Evolutionary conservation across 2,113 vertebrate genomes (phyloP).

Genomic region (Sula dactylatra): DNA sequence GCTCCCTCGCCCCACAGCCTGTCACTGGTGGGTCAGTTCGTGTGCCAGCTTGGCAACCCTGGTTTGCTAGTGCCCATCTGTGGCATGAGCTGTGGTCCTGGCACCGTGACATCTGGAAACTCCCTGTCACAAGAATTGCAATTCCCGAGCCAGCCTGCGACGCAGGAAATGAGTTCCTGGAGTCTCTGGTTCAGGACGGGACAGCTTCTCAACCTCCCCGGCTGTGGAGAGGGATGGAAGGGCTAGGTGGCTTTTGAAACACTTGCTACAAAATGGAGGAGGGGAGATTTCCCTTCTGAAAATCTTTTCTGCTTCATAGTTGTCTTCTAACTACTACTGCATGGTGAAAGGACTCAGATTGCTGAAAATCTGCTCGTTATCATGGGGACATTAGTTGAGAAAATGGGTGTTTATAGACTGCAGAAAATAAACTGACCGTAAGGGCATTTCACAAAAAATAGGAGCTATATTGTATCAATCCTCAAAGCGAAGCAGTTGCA

Average conservation of each 20-base stretch:
- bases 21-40: fast-evolving
- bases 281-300: background rate
- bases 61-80: background rate
- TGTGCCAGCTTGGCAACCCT: background rate
- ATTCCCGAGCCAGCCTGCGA: background rate
- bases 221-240: background rate
- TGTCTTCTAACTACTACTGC: background rate
- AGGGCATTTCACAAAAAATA: background rate
- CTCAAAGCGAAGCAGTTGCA: background rate
- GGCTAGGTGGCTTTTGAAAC: background rate
- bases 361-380: background rate
- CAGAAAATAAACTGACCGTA: background rate
- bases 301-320: background rate
- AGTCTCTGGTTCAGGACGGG: background rate
- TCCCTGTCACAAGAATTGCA: background rate
- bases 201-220: background rate
- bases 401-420: background rate
- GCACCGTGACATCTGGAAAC: background rate
- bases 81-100: background rate
- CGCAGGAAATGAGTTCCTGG: background rate
- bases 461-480: background rate
- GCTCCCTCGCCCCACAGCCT: background rate
- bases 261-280: background rate
- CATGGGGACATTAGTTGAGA: background rate
- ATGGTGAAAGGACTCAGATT: background rate